phyloP scores from a whole-genome alignment of 1,140 invertebrate species.

The Drosophila pallidifrons region DNA sequence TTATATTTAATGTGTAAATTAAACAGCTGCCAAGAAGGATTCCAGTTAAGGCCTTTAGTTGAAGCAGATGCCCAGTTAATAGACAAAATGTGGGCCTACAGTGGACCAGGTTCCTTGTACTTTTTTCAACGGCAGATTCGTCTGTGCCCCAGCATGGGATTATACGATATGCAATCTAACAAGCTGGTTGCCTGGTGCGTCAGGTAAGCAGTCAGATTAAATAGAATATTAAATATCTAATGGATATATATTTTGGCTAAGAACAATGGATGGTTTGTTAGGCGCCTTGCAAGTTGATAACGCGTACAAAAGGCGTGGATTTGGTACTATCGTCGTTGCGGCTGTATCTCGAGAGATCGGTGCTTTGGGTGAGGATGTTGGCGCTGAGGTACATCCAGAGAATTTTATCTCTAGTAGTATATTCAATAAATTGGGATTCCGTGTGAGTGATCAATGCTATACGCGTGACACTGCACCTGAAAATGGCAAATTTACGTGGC shows the following conservation, averaged over 20 bases:
- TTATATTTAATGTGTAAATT: not conserved
- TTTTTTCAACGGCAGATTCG: conserved; percentile 64
- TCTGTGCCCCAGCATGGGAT: conserved; percentile 61
- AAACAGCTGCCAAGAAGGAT: conserved; percentile 41
- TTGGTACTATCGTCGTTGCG: conserved; percentile 50
- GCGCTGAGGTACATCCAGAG: conserved; percentile 56
- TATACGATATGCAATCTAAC: conserved; percentile 47
- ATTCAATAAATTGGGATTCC: conserved; percentile 64
- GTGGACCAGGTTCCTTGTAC: conserved; percentile 57
- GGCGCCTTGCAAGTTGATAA: conserved; percentile 54
- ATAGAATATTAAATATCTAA: not conserved
- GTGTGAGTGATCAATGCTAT: conserved; percentile 23
- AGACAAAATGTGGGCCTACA: conserved; percentile 57
- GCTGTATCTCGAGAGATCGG: conserved; percentile 47
- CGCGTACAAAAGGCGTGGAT: conserved; percentile 48
- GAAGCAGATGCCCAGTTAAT: conserved; percentile 30
- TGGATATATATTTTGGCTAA: conserved; percentile 1
- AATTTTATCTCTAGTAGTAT: conserved; percentile 69
- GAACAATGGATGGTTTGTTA: conserved; percentile 61
- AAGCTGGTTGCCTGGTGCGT: conserved; percentile 78
- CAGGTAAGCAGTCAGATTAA: conserved; percentile 33
- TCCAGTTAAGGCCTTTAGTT: conserved; percentile 24
- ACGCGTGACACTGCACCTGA: conserved; percentile 56
- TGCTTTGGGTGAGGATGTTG: conserved; percentile 60
- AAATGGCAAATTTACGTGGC: conserved; percentile 45